Base-by-base conservation (phyloP, 2,888 invertebrate genomes). In the Stenchaetothrips biformis region DNA sequence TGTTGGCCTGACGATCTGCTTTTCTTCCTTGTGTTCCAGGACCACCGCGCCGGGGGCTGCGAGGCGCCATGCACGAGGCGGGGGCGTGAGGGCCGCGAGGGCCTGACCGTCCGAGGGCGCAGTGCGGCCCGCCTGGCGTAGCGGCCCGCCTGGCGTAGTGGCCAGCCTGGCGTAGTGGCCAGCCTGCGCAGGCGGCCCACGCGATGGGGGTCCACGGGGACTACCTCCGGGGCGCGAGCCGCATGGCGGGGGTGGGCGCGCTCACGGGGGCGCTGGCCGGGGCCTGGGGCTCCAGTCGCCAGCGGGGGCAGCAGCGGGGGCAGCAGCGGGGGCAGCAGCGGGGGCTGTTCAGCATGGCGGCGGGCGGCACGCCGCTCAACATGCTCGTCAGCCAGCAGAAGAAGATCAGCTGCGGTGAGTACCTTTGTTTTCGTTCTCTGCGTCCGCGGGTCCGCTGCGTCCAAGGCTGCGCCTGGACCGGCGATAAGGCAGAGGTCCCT, bases 371-470 rank as follows among this genome's bases (percentile, higher is more conserved):
- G 21, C 67, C 67, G 9, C 21, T 74, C 67, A 74, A 74, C 67
- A 74, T 74, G 67, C 67, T 74, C 67, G 67, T 74, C 67, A 74
- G 67, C 67, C 67, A 74, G 67, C 67, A 74, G 67, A 74, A 74
- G 67, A 74, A 74, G 67, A 74, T 74, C 67, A 74, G 67, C 67
- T 74, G 67, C 25, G 67, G 67, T 74, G 25, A 74, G 67, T 74
- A 18, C 18, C 53, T 53, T 53, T 53, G 13, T 16, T 53, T 53
- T 53, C 16, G 2, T 53, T 53, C 16, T 53, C 53, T 2, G 53
- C 9, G 53, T 13, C 37, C 37, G 37, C 37, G 37, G 4, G 53
- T 13, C 37, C 37, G 37, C 37, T 1, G 4, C 37, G 37, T 37
- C 37, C 37, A 37, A 37, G 37, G 37, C n/a, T n/a, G n/a, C n/a